Base-by-base conservation (phyloP, 2,797 vertebrate species). In the Orientallactaga sibirica region DNA sequence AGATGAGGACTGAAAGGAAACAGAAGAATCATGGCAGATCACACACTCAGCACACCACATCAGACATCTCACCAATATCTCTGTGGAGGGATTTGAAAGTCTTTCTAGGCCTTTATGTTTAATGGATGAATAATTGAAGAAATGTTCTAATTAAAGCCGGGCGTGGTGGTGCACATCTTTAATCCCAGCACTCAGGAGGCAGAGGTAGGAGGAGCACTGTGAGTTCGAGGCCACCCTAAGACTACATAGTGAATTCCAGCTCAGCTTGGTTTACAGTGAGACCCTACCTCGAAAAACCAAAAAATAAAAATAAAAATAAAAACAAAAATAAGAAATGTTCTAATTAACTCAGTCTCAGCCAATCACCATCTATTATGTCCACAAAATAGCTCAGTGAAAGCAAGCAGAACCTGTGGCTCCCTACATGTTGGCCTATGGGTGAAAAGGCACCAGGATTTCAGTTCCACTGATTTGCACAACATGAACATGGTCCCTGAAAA, bases 381-480 rank as follows among this genome's bases (percentile, higher is more conserved):
- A 75, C 64, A 92, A 95, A 95, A 89, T 88, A 81, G 71, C 37
- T 52, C 12, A 66, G 24, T 86, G 16, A 86, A 71, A 88, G 48
- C 55, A 95, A 88, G 68, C 24, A 91, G 43, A 33, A 91, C 24
- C 37, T 84, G 37, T 15, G 14, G 37, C n/a, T 90, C 67, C 89
- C 29, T 37, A 33, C 5, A 86, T 71, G 64, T n/a, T 70, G 58
- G 43, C 77, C 52, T 73, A 9, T 55, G 27, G 37, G 87, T 90
- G 41, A 77, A 14, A 91, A 94, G 58, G 8, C 5, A 58, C 37
- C 37, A 18, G 61, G 10, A 24, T 77, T 84, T 87, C 77, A 24
- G 29, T 79, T 91, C 52, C 52, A 37, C 24, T 66, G 62, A 64
- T 74, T 22, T 0, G 19, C 78, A 33, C 66, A n/a, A n/a, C 80